Evolutionary conservation across 1,140 invertebrate genomes (phyloP), one percentile per base, ranked within the genome.

Genomic region (Drosophila littoralis): DNA sequence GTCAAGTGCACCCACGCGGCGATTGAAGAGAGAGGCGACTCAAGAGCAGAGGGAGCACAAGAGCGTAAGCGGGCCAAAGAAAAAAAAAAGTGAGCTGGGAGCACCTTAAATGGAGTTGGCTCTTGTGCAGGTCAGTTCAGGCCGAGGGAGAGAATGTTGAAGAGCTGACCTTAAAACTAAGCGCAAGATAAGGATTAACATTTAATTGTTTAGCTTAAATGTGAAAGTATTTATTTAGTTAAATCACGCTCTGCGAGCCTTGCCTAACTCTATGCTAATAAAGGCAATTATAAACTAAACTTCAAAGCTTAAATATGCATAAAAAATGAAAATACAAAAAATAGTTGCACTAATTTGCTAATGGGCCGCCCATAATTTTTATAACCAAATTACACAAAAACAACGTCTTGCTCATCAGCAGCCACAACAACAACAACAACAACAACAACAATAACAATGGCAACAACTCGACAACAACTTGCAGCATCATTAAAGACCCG

Each of bases 341-440:
- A 81, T 69, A 71, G 64, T 88, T 82, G 83, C 83, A 88, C 83
- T 82, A 82, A 82, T 86, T 86, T 82, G 83, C 83, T 82, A 88
- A 86, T 88, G 76, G 64, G 65, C 32, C 38, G 51, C 66, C 33
- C 69, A 77, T 79, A 71, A 58, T 77, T 67, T 77, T 75, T 65
- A 74, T 45, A 54, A 22, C 54, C 58, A 70, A 88, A 82, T 86
- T 86, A 79, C 79, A 79, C 68, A 88, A 74, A 78, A 69, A 65
- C 77, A 64, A 77, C 38, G 54, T 54, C 75, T 82, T 77, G 60
- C 58, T 81, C 61, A 61, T 77, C 70, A 52, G 15, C 33, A 36
- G 28, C 50, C 43, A 10, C 52, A 45, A 22, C 36, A 65, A 28
- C 59, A 36, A 38, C 50, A 54, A 48, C 12, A 51, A 50, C 51